Evolutionary conservation across 2,888 invertebrate species (phyloP), one percentile per base, ranked within the genome.

Genomic region (Octonoba sinensis): DNA sequence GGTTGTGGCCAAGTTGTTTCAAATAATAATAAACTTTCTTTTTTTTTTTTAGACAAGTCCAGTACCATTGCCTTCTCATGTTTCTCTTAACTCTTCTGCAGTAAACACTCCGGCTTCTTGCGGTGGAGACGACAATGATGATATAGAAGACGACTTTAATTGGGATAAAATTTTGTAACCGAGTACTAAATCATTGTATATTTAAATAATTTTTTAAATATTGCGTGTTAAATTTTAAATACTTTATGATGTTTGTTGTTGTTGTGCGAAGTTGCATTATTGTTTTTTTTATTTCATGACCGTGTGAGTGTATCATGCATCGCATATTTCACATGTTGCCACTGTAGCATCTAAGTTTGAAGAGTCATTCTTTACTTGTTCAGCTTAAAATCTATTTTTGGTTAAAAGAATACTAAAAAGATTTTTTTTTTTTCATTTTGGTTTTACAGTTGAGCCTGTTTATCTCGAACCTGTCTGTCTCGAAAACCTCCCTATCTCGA

Each of bases 91-190:
- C 54, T 77, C 72, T 72, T 66, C 73, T 69, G 49, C 73, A 44
- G 76, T 76, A 60, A 66, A 76, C 36, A 82, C 82, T 62, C 82
- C 82, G 47, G 76, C 60, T 13, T 82, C 82, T 49, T 76, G 76
- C 66, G 73, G 73, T 24, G 77, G 71, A 6, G 77, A 78, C 59
- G 83, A 83, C n/a, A 79, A 83, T 49, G 83, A 83, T 47, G 83
- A 83, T 0, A 83, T 83, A n/a, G 83, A 83, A 57, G 83, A 83
- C 60, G 83, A 83, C 56, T 83, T 83, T 51, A 83, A 83, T 56
- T 83, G 83, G 83, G 83, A 83, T 54, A 83, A 79, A 72, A 66
- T 83, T 79, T 60, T 83, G 66, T 84, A 84, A 84, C 36, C 56
- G 67, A 46, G 66, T 69, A 20, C 49, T 65, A 57, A 22, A 15